Base-by-base conservation (phyloP, 1,140 invertebrate species). In the Orchestia grillus region DNA sequence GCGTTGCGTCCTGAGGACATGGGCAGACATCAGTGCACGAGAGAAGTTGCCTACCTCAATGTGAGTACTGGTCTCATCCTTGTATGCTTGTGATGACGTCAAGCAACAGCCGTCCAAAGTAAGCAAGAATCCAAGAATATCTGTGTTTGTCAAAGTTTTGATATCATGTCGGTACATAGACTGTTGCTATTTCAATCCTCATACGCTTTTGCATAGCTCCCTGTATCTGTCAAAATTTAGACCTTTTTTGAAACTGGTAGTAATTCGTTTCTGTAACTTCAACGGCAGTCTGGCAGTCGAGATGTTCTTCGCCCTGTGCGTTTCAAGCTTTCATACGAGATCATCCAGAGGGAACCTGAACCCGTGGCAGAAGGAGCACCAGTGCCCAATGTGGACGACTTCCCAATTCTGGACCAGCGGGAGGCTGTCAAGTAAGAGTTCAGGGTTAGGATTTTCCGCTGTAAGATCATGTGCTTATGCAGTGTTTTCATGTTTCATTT, bases 401-500 rank as follows among this genome's bases (percentile, higher is more conserved):
- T 98, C 97, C 99, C 99, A 0, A 99, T 99, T 95, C 97, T 99
- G 40, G 99, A 99, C 97, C 98, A 99, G 96, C 98, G 98, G 96
- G 98, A 98, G 97, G 99, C 99, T 45, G 87, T 97, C 62, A 97
- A 45, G 96, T 97, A 92, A 43, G 92, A 15, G 1, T 19, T 36
- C 3, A 36, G 62, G 1, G 62, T 77, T 53, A 8, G 47, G 47
- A 8, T 53, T 19, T 53, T 53, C 47, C 47, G 47, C 19, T 19
- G 47, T 53, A 53, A 53, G 47, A 19, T 8, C 47, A 19, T 53
- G 47, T 53, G 47, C 19, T 53, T 53, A 6, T 53, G 47, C 6
- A 53, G 47, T 6, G 47, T 53, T 53, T 8, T 6, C 6, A 53
- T 53, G 47, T 6, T 53, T 6, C 19, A 53, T 53, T 53, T 6